Conservation (phyloP, 2,888 invertebrate species). For the Phyllotreta striolata region DNA sequence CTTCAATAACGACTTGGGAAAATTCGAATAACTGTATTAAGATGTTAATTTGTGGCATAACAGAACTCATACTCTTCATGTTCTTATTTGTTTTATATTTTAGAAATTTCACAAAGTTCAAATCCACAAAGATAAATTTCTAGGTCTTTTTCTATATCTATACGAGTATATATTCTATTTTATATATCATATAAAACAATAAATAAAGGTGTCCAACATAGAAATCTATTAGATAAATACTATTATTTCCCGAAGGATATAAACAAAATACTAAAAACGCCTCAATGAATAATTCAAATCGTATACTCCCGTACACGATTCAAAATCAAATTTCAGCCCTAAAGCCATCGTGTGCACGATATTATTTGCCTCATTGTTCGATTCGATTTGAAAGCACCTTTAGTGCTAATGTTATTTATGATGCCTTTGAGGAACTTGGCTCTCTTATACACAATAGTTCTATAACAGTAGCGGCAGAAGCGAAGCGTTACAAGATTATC, state of each 20-base stretch:
- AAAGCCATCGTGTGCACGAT: slow-evolving; percentile 41
- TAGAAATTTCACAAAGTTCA: too few species aligned
- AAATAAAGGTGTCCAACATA: too few species aligned
- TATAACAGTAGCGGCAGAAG: slow-evolving; percentile 44
- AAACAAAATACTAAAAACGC: not conserved
- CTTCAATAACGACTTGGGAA: not conserved
- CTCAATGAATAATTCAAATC: slow-evolving; percentile 12
- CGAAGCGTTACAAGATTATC: slow-evolving; percentile 44
- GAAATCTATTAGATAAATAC: too few species aligned
- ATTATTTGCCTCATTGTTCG: slow-evolving; percentile 35
- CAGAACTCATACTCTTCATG: too few species aligned
- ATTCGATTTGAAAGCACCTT: slow-evolving; percentile 36
- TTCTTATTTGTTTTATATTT: too few species aligned
- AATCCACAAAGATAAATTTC: too few species aligned
- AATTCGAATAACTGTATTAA: slow-evolving; percentile 1
- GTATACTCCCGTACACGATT: slow-evolving; percentile 19
- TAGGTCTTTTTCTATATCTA: too few species aligned
- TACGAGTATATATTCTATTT: too few species aligned
- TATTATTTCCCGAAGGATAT: too few species aligned
- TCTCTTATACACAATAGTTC: slow-evolving; percentile 37
- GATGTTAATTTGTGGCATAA: not conserved
- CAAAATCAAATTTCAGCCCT: slow-evolving; percentile 29
- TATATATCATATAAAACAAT: too few species aligned
- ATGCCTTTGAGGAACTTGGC: slow-evolving; percentile 49
- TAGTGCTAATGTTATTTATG: slow-evolving; percentile 48